A percentile compares a stretch with the other conserved stretches of the same genome.
phyloP scores from a whole-genome alignment of 1,140 invertebrate species.

The Brachionus koreanus region DNA sequence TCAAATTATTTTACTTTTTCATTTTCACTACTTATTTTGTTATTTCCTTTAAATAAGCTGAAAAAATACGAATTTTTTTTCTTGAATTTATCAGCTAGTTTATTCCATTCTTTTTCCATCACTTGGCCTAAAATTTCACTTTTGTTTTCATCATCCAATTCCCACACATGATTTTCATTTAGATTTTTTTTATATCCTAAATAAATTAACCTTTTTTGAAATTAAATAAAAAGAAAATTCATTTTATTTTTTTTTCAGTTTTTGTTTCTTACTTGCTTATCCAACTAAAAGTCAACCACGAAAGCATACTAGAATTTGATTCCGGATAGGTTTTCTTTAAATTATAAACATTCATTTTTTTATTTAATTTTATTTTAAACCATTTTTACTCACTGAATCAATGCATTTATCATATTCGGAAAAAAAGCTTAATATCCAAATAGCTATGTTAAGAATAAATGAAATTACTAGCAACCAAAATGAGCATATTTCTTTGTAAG shows the following conservation, averaged over 20 bases:
- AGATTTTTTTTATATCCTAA: neutral
- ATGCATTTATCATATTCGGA: neutral
- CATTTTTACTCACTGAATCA: neutral
- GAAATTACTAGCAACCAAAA: no score
- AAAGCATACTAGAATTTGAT: neutral
- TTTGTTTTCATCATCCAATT: neutral
- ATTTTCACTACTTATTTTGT: no score
- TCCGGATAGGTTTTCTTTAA: slow-evolving; percentile 6
- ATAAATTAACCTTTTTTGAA: slow-evolving; percentile 12
- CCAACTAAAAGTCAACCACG: slow-evolving; percentile 28
- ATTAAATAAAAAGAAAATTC: no score
- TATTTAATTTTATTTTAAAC: no score
- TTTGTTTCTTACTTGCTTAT: neutral
- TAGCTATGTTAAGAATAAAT: neutral
- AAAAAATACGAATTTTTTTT: no score
- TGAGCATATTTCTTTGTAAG: no score
- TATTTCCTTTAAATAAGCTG: no score
- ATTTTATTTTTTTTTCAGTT: no score
- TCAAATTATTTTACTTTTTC: no score
- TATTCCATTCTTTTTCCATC: neutral
- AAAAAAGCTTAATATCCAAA: neutral
- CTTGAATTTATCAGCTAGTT: no score
- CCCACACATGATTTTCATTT: neutral
- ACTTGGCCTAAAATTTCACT: neutral
- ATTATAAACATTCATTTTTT: no score